These are phyloP conservation scores for Tetragonisca angustula DNA, from an alignment of 2,888 invertebrate genomes.

Conservation along the genomic window DNA sequence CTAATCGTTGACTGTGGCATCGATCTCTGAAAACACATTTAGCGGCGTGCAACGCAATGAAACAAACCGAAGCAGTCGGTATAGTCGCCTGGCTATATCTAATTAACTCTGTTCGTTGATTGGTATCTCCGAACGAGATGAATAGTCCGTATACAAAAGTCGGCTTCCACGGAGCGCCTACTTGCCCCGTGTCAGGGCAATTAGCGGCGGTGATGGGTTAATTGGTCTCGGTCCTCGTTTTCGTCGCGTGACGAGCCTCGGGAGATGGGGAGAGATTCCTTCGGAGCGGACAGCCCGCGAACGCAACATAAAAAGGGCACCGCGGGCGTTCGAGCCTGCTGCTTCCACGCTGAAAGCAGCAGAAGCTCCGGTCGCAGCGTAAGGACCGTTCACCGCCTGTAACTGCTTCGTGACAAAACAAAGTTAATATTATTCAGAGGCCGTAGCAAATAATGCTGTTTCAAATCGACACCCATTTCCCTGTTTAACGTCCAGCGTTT, in stretches of 20 bases:
- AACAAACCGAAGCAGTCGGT: not conserved
- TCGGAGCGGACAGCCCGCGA: conserved; percentile 38
- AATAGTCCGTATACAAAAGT: conserved; percentile 24
- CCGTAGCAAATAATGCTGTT: not conserved
- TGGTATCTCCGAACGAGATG: conserved; percentile 11
- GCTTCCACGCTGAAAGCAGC: conserved; percentile 15
- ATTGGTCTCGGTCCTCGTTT: conserved; percentile 76
- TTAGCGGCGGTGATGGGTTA: conserved; percentile 79
- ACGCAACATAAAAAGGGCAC: conserved; percentile 41
- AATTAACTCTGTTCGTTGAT: conserved; percentile 27
- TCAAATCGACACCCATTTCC: not conserved
- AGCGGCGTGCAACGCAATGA: not conserved
- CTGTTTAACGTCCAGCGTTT: not conserved
- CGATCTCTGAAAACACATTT: not conserved
- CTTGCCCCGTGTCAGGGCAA: conserved; percentile 68
- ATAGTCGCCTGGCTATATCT: conserved; percentile 10
- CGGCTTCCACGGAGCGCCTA: conserved; percentile 61
- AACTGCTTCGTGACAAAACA: no score
- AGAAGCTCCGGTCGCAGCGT: no score
- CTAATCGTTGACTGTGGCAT: no score
- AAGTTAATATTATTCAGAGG: not conserved
- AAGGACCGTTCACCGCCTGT: no score
- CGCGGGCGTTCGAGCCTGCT: conserved; percentile 27
- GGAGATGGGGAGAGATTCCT: conserved; percentile 68
- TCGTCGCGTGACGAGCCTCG: conserved; percentile 77